Base-by-base conservation (phyloP, 2,888 invertebrate genomes). In the Drosophila putrida region DNA sequence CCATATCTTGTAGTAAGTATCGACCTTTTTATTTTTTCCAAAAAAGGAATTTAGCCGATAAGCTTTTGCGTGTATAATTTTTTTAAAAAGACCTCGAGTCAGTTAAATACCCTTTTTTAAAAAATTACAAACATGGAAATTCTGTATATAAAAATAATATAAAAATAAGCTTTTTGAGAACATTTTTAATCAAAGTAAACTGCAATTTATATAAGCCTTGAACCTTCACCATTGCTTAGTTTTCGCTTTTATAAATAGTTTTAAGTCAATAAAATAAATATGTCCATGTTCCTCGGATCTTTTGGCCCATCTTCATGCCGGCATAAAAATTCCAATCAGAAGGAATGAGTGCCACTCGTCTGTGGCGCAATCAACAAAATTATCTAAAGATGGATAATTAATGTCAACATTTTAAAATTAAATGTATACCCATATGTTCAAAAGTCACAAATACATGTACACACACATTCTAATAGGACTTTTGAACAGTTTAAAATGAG, bases 401-500 rank as follows among this genome's bases (percentile, higher is more conserved):
- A 85, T 62, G 68, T 53, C 38, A 13, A 60, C 78, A 71, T 61
- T 76, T 54, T 41, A 31, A 58, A 28, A 39, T 51, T 39, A 39
- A 67, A 20, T 20, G 20, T 20, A 20, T 20, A 20, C 20, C 20
- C 2, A 20, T 2, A 20, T 20, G 3, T 20, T 20, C 20, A 20
- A 20, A 20, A 20, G 20, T 20, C 20, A 20, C 3, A 20, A 3
- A 3, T 20, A 20, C 3, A 20, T 20, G 3, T 20, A 20, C 20
- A 20, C 46, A 69, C 49, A 67, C 43, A 70, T 51, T n/a, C n/a
- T n/a, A n/a, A 68, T 25, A 43, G 11, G 6, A 6, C 1, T 75
- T 72, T 65, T 62, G 15, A 64, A 46, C 66, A 71, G 74, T 71
- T 66, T 57, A 65, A 71, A 79, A 71, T 88, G 82, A 85, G 82